These are phyloP conservation scores for Leucoma salicis DNA, from an alignment of 2,888 invertebrate species.

Conservation along the genomic window DNA sequence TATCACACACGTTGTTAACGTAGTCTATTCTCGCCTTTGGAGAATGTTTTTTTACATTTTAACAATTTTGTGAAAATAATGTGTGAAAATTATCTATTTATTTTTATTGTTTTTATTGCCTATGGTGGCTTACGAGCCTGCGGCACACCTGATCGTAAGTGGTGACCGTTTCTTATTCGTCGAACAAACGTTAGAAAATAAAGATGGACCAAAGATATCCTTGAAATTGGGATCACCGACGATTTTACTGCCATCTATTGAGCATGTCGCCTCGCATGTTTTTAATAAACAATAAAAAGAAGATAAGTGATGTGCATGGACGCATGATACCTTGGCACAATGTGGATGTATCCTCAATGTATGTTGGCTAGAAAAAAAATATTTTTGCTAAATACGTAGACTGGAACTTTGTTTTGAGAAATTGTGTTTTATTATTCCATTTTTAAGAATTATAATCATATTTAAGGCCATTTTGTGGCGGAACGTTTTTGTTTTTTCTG, in stretches of 20 bases:
- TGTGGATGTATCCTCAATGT: slow-evolving; percentile 55
- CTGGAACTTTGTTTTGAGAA: background rate
- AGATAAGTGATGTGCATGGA: slow-evolving; percentile 46
- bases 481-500: background rate
- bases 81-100: slow-evolving; percentile 3
- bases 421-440: background rate
- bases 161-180: too few species aligned
- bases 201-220: too few species aligned
- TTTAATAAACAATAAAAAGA: slow-evolving; percentile 5
- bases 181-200: too few species aligned
- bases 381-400: too few species aligned
- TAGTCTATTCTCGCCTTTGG: background rate
- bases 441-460: background rate
- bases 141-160: too few species aligned
- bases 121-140: too few species aligned
- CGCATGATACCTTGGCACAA: slow-evolving; percentile 64
- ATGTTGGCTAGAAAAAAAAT: background rate
- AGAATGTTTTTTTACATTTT: background rate
- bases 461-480: background rate
- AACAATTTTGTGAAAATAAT: background rate
- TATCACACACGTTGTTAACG: background rate
- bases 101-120: slow-evolving; percentile 47
- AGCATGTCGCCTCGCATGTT: slow-evolving; percentile 40
- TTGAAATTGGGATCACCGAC: too few species aligned
- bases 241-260: slow-evolving; percentile 52